These are phyloP conservation scores for Brachystomella parvula DNA, from an alignment of 1,140 invertebrate species.

Conservation along the genomic window DNA sequence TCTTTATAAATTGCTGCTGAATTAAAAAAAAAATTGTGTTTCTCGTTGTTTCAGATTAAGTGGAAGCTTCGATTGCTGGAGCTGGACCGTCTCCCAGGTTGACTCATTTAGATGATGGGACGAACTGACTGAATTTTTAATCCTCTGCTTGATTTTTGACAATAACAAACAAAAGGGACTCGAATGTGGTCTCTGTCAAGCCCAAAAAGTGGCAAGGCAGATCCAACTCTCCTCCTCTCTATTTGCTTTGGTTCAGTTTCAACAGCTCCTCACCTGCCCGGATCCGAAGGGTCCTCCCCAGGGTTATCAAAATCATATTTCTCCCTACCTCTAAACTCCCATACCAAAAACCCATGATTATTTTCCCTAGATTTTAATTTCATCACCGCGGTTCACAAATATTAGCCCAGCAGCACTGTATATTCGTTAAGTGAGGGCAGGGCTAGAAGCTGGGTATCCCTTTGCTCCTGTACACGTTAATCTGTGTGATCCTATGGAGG, in stretches of 20 bases:
- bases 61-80: too few species aligned
- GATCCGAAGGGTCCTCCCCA: not conserved
- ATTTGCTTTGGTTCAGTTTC: conserved; percentile 1
- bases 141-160: conserved; percentile 37
- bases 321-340: too few species aligned
- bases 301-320: not conserved
- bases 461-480: not conserved
- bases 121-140: conserved; percentile 27
- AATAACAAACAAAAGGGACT: conserved; percentile 13
- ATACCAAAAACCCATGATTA: too few species aligned
- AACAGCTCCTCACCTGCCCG: not conserved
- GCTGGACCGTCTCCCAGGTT: too few species aligned
- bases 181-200: not conserved
- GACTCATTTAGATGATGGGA: not conserved
- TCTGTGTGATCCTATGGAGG: not conserved
- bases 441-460: not conserved
- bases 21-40: too few species aligned
- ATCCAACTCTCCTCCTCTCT: conserved; percentile 2
- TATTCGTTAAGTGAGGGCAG: not conserved
- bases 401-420: too few species aligned
- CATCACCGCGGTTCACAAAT: too few species aligned
- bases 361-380: too few species aligned
- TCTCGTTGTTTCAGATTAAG: too few species aligned
- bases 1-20: too few species aligned
- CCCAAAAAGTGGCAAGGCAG: conserved; percentile 6